A percentile compares a stretch with the other conserved stretches of the same genome.
Conservation (phyloP, 2,113 vertebrate genomes). For the Ictalurus furcatus region DNA sequence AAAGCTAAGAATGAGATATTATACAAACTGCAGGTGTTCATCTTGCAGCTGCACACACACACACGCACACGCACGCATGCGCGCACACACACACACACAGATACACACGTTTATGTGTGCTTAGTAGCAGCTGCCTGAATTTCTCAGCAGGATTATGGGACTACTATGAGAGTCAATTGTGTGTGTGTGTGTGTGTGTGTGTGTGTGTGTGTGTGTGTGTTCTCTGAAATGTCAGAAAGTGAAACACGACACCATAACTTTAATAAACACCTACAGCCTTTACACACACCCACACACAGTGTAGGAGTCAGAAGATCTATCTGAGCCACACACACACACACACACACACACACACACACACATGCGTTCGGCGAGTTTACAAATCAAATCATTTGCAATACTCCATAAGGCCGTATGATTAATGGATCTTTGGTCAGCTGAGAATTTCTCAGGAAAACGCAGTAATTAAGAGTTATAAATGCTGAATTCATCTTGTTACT, state of each 20-base stretch:
- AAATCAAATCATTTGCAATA: not conserved
- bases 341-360: constrained; percentile 11
- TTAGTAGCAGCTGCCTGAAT: constrained; percentile 40
- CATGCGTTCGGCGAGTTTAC: constrained; percentile 6
- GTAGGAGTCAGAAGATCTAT: not conserved
- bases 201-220: not conserved
- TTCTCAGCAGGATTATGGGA: constrained; percentile 44
- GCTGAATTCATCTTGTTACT: constrained; percentile 75
- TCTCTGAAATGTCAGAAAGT: not conserved
- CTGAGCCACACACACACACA: not conserved
- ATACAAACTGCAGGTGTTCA: constrained; percentile 42
- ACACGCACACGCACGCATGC: not conserved
- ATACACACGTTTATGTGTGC: constrained; percentile 15
- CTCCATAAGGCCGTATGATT: constrained; percentile 48
- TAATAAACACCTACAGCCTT: constrained; percentile 39
- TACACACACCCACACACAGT: constrained; percentile 3
- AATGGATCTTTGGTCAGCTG: constrained; percentile 64
- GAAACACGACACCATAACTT: constrained; percentile 31
- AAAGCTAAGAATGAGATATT: constrained; percentile 21
- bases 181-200: constrained; percentile 30
- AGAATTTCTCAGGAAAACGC: constrained; percentile 72
- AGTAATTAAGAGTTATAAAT: constrained; percentile 73
- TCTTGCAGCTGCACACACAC: constrained; percentile 1
- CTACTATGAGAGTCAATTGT: constrained; percentile 36
- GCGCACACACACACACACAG: not conserved